Evolutionary conservation across 2,113 vertebrate species (phyloP).

Genomic region (Prionailurus bengalensis): DNA sequence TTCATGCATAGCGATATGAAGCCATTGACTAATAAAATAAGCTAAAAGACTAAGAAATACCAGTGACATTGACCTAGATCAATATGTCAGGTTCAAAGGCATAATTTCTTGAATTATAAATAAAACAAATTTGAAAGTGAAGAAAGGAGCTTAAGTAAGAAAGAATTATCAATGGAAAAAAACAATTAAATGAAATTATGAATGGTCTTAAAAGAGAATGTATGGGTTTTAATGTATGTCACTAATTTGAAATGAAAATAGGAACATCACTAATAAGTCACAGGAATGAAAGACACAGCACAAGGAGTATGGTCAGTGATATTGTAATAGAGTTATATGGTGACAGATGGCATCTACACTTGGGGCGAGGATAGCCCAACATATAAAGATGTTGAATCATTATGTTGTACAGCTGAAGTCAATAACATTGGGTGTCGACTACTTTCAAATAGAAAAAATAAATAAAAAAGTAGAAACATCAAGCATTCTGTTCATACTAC

Average conservation of each 20-base stretch:
- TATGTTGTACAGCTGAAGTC: neutral
- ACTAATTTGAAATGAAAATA: neutral
- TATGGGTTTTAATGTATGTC: neutral
- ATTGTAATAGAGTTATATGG: neutral
- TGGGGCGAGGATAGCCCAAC: neutral
- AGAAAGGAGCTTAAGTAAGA: neutral
- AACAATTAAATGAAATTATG: neutral
- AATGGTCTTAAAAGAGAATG: slow-evolving; percentile 6
- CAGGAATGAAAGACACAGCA: neutral
- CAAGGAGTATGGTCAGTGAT: neutral
- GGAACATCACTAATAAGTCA: neutral
- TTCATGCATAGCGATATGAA: neutral
- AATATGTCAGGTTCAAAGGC: neutral
- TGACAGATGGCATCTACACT: neutral
- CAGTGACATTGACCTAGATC: neutral
- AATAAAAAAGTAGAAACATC: neutral
- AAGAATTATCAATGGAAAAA: neutral
- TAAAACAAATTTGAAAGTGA: neutral
- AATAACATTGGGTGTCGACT: neutral
- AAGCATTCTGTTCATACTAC: neutral
- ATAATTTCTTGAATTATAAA: neutral
- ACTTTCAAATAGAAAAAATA: neutral
- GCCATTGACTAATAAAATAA: neutral
- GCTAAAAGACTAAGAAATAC: neutral
- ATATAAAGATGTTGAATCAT: neutral